phyloP scores from a whole-genome alignment of 2,113 vertebrate species.

The Oryzias melastigma region DNA sequence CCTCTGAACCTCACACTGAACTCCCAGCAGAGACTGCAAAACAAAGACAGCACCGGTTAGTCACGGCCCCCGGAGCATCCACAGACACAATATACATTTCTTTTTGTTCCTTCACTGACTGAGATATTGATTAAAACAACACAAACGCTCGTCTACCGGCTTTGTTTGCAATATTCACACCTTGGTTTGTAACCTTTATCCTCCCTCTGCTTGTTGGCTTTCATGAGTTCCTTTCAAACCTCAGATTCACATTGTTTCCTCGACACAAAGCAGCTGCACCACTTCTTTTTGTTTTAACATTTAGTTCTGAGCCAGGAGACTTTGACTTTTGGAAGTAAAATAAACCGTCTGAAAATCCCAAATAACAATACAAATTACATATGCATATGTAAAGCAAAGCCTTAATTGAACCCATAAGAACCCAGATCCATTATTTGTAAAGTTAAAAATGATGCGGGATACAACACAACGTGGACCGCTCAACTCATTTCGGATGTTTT shows the following conservation, averaged over 20 bases:
- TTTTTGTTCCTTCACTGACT: slow-evolving; percentile 4
- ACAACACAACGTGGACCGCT: too few species aligned
- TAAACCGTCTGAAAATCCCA: not conserved
- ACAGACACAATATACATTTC: not conserved
- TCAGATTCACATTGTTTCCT: slow-evolving; percentile 46
- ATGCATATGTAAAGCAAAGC: too few species aligned
- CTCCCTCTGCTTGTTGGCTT: slow-evolving; percentile 19
- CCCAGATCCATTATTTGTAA: too few species aligned
- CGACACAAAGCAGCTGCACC: slow-evolving; percentile 37
- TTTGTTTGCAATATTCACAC: slow-evolving; percentile 3
- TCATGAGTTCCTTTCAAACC: slow-evolving; percentile 24
- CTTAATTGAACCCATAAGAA: too few species aligned
- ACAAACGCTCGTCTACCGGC: slow-evolving; percentile 1
- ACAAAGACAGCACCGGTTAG: slow-evolving; percentile 42
- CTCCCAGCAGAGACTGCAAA: slow-evolving; percentile 89
- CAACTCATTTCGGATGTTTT: too few species aligned
- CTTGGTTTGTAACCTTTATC: slow-evolving; percentile 29
- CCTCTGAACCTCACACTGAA: slow-evolving; percentile 97
- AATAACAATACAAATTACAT: too few species aligned
- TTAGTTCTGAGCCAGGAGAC: too few species aligned
- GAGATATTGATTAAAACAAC: slow-evolving; percentile 18
- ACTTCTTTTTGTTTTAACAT: slow-evolving; percentile 32
- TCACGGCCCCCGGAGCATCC: slow-evolving; percentile 22
- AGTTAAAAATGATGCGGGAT: too few species aligned
- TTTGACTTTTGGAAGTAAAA: too few species aligned